These are phyloP conservation scores for Cremastobaeus sp. DNA, from an alignment of 2,888 invertebrate genomes.

Conservation along the genomic window DNA sequence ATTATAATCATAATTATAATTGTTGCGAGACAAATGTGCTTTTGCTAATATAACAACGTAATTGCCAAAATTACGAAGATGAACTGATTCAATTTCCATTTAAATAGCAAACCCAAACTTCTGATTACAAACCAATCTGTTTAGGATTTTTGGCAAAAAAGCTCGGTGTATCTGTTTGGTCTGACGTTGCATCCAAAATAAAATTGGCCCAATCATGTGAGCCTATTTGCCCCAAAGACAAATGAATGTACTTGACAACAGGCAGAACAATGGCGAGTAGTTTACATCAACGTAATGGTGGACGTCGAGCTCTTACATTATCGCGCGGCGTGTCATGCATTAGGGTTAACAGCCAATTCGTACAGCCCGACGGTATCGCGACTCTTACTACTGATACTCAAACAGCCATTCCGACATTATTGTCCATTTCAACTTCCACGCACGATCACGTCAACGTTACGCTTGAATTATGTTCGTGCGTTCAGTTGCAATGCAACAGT, in stretches of 20 bases:
- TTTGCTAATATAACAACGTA: no score
- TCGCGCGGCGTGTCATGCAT: constrained; percentile 51
- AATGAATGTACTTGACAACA: constrained; percentile 59
- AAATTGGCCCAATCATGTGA: constrained; percentile 38
- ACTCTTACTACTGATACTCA: constrained; percentile 47
- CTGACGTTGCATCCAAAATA: constrained; percentile 22
- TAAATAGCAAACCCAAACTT: no score
- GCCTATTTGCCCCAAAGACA: constrained; percentile 51
- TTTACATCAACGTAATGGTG: constrained; percentile 61
- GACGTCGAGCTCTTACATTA: constrained; percentile 52
- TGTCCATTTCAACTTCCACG: constrained; percentile 25
- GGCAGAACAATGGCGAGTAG: constrained; percentile 48
- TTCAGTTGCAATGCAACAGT: constrained; percentile 1
- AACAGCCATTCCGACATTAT: constrained; percentile 23
- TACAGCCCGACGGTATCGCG: constrained; percentile 41
- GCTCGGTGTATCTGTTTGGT: constrained; percentile 29
- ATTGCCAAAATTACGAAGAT: no score
- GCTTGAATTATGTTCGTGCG: constrained; percentile 8
- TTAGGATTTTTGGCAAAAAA: constrained; percentile 38
- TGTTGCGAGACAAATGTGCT: no score
- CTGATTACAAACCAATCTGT: constrained; percentile 22
- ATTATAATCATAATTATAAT: no score
- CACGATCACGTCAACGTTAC: constrained; percentile 2
- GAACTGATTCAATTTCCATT: no score
- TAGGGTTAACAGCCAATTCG: constrained; percentile 58